These are phyloP conservation scores for Ceratotherium simum DNA, from an alignment of 2,113 vertebrate species.

Conservation along the genomic window DNA sequence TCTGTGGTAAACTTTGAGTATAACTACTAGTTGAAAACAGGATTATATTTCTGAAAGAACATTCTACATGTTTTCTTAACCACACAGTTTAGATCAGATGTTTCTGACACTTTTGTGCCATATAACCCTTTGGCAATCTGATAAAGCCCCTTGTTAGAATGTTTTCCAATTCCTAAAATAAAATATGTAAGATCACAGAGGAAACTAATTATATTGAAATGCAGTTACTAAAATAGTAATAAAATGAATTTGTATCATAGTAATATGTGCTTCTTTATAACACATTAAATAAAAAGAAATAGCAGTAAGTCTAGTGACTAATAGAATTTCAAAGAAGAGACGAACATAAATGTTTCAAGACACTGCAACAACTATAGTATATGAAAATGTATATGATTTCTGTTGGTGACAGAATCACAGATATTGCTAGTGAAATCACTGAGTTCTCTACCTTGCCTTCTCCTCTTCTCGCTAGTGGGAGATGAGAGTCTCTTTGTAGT, in stretches of 20 bases:
- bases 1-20: constrained; percentile 27
- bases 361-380: neutral
- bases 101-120: neutral
- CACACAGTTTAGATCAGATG: neutral
- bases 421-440: neutral
- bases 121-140: neutral
- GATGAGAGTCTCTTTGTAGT: neutral
- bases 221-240: constrained; percentile 46
- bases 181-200: neutral
- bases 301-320: constrained; percentile 10
- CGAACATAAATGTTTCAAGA: neutral
- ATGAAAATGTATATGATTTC: constrained; percentile 43
- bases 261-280: constrained; percentile 5
- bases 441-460: constrained; percentile 16
- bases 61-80: neutral
- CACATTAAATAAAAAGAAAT: neutral
- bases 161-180: constrained; percentile 33
- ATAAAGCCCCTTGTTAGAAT: neutral
- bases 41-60: constrained; percentile 36
- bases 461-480: neutral
- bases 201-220: constrained; percentile 22
- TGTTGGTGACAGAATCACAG: neutral
- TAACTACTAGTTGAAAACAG: neutral
- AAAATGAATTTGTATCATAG: neutral
- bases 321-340: constrained; percentile 14